Conservation (phyloP, 2,888 invertebrate genomes). For the Leptinotarsa peninsularis region DNA sequence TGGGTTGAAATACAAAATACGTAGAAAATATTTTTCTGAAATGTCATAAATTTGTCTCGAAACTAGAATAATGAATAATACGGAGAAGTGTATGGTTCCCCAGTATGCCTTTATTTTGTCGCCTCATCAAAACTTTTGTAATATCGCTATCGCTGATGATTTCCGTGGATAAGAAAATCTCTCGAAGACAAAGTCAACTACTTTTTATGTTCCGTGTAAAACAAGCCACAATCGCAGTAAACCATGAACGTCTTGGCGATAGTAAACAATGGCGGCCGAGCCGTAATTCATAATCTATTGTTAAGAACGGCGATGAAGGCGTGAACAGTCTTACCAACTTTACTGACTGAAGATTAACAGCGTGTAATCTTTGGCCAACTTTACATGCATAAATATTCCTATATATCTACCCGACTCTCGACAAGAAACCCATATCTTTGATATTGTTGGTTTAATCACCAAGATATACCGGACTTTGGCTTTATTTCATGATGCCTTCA, state of each 20-base stretch:
- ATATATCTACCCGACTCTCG: conserved; percentile 57
- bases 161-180: conserved; percentile 34
- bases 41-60: too few relatives aligned
- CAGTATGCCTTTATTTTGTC: not conserved
- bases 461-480: conserved; percentile 57
- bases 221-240: conserved; percentile 46
- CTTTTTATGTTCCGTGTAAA: conserved; percentile 44
- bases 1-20: too few relatives aligned
- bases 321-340: conserved; percentile 63
- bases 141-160: conserved; percentile 33
- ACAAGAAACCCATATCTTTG: conserved; percentile 64
- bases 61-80: not conserved
- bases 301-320: conserved; percentile 56
- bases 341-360: conserved; percentile 63
- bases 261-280: conserved; percentile 55
- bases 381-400: conserved; percentile 65
- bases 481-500: conserved; percentile 50
- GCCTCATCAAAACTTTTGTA: conserved; percentile 9
- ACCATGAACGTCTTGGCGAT: conserved; percentile 46
- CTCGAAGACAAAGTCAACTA: conserved; percentile 43
- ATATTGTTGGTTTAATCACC: conserved; percentile 63
- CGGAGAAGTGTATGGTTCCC: not conserved
- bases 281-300: conserved; percentile 63
- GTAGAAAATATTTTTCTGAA: too few relatives aligned
- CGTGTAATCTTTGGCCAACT: conserved; percentile 64